phyloP scores from a whole-genome alignment of 2,888 invertebrate species.

The Netelia virgata region DNA sequence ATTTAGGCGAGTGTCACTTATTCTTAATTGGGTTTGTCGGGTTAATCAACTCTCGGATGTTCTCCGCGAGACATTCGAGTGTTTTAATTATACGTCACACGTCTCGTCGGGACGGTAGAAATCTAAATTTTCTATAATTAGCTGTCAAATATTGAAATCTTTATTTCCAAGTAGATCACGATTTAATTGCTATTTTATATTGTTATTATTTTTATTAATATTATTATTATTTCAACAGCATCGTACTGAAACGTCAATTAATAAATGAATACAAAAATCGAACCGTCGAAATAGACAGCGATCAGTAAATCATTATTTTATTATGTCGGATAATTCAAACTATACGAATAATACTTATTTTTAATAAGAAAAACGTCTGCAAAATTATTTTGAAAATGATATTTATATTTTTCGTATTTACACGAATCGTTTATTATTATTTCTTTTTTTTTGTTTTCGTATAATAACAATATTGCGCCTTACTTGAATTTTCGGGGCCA shows the following conservation, averaged over 20 bases:
- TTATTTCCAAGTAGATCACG: background rate
- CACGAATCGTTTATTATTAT: background rate
- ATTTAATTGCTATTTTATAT: background rate
- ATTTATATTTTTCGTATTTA: background rate
- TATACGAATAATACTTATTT: background rate
- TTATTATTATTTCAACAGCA: no score
- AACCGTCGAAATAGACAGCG: no score
- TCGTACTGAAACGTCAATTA: no score
- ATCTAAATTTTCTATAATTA: background rate
- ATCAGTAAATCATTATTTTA: no score
- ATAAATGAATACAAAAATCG: no score
- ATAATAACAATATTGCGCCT: constrained; percentile 14
- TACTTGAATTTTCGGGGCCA: constrained; percentile 40
- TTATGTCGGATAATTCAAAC: no score
- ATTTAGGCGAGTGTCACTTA: constrained; percentile 76
- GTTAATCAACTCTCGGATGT: constrained; percentile 63
- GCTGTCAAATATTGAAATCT: background rate
- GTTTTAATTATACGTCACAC: constrained; percentile 1
- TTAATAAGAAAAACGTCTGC: background rate
- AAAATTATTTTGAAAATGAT: background rate
- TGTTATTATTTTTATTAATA: no score
- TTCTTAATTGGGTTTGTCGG: constrained; percentile 78
- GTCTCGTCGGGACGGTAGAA: background rate
- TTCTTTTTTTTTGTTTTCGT: background rate
- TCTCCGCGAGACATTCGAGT: constrained; percentile 18